These are phyloP conservation scores for Patella caerulea DNA, from an alignment of 2,888 invertebrate genomes.

Conservation along the genomic window DNA sequence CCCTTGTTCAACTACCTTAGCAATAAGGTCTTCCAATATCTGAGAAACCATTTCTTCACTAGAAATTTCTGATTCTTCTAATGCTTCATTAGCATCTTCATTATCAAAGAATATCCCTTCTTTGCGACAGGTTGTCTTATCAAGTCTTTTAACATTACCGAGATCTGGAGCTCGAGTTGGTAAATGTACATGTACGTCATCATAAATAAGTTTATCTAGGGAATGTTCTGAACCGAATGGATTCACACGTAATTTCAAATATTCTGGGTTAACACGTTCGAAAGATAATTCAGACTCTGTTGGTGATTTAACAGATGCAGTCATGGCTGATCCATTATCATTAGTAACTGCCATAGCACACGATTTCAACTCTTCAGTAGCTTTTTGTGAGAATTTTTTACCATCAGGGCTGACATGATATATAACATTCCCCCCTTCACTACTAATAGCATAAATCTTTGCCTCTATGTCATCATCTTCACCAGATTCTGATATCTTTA, in stretches of 20 bases:
- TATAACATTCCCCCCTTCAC: conserved; percentile 83
- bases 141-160: conserved; percentile 58
- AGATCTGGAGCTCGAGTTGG: conserved; percentile 48
- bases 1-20: conserved; percentile 17
- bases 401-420: conserved; percentile 71
- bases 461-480: conserved; percentile 66
- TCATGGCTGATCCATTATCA: conserved; percentile 54
- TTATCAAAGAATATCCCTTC: conserved; percentile 68
- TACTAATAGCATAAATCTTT: conserved; percentile 86
- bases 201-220: conserved; percentile 62
- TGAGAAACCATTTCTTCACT: conserved; percentile 74
- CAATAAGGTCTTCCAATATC: conserved; percentile 72
- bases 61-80: conserved; percentile 25
- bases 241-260: conserved; percentile 80
- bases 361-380: conserved; percentile 68
- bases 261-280: conserved; percentile 72
- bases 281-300: conserved; percentile 74
- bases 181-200: conserved; percentile 58
- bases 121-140: conserved; percentile 64
- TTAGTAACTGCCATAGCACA: conserved; percentile 75
- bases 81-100: conserved; percentile 49
- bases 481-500: conserved; percentile 54
- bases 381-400: conserved; percentile 69
- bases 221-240: conserved; percentile 74
- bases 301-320: conserved; percentile 59